Percentiles rank a stretch among this genome's conserved stretches.
phyloP scores from a whole-genome alignment of 2,797 vertebrate genomes.

The Craterocephalus amniculus region DNA sequence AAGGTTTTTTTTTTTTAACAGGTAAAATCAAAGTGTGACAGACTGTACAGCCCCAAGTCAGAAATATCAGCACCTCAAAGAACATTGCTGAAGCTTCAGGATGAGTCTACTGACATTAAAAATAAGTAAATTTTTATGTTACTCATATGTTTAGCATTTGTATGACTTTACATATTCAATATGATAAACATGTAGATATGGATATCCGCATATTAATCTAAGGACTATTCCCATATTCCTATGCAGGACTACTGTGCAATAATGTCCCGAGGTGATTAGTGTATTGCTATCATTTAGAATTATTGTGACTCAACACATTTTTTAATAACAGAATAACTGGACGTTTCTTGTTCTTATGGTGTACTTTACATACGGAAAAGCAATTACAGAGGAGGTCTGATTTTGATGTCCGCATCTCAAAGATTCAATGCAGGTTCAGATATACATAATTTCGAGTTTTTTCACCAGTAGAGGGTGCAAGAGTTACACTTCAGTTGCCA shows the following conservation, averaged over 20 bases:
- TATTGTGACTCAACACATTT: neutral
- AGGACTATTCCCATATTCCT: neutral
- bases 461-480: slow-evolving; percentile 59
- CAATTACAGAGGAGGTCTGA: neutral
- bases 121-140: neutral
- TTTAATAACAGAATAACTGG: neutral
- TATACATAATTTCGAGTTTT: neutral
- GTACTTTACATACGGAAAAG: neutral
- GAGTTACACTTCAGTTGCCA: slow-evolving; percentile 22
- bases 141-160: neutral
- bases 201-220: neutral
- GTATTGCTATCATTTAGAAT: neutral
- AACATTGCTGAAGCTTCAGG: no score
- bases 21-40: no score
- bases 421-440: neutral
- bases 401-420: neutral
- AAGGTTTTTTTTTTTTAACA: no score
- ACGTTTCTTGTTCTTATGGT: neutral
- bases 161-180: neutral
- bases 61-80: no score
- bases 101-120: neutral
- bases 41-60: no score
- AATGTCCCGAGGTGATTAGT: neutral
- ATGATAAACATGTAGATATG: neutral
- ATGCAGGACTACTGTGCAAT: neutral